A percentile compares a stretch with the other conserved stretches of the same genome.
phyloP scores from a whole-genome alignment of 1,140 invertebrate species.

The Grapholita molesta region DNA sequence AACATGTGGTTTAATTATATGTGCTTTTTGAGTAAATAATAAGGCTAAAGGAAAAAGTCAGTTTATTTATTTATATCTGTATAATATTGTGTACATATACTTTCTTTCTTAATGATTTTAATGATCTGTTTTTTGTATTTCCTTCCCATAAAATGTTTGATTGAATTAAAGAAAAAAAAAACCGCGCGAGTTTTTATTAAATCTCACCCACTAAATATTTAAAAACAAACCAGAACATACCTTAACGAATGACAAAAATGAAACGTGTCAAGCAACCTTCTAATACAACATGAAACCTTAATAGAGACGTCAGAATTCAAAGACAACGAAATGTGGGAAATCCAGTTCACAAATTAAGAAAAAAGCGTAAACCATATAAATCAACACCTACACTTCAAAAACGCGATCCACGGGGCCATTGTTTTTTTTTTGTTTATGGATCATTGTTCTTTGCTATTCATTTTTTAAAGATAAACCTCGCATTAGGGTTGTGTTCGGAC shows the following conservation, averaged over 20 bases:
- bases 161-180: too few relatives aligned
- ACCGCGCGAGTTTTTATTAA: too few relatives aligned
- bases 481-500: background rate
- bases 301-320: background rate
- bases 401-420: background rate
- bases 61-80: too few relatives aligned
- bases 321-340: background rate
- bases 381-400: slow-evolving; percentile 6
- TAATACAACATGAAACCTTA: background rate
- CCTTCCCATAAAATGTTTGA: too few relatives aligned
- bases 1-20: too few relatives aligned
- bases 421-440: background rate
- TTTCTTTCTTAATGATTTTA: too few relatives aligned
- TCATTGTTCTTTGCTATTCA: slow-evolving; percentile 14
- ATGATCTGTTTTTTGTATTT: too few relatives aligned
- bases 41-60: too few relatives aligned
- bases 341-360: background rate
- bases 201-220: too few relatives aligned
- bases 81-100: too few relatives aligned
- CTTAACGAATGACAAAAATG: background rate
- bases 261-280: background rate
- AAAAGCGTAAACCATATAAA: background rate
- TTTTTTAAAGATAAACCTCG: slow-evolving; percentile 12
- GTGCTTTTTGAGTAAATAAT: too few relatives aligned
- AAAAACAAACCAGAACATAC: background rate